A percentile compares a stretch with the other conserved stretches of the same genome.
These are phyloP conservation scores for Empidonax traillii DNA, from an alignment of 2,113 vertebrate species.

Conservation along the genomic window DNA sequence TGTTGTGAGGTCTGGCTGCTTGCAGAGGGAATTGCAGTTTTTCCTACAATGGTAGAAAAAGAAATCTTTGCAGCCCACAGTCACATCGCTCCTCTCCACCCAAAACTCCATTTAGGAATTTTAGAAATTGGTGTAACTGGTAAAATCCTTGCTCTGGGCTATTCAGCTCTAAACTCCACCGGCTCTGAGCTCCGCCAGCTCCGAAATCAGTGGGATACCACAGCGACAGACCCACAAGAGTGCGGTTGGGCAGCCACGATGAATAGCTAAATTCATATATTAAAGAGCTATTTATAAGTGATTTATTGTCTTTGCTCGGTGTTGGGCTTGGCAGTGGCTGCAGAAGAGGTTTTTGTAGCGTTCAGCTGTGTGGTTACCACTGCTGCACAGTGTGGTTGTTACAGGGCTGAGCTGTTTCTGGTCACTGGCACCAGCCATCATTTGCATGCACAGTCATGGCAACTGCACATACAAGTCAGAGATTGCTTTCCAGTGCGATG, in stretches of 20 bases:
- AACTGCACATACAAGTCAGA: not conserved
- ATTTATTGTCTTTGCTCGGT: not conserved
- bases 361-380: not conserved
- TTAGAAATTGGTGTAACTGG: not conserved
- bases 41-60: not conserved
- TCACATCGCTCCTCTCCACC: not conserved
- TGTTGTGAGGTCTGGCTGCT: fast-evolving
- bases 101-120: not conserved
- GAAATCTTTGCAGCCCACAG: not conserved
- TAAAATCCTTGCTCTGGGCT: not conserved
- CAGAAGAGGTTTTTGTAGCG: not conserved
- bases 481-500: fast-evolving
- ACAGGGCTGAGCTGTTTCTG: not conserved
- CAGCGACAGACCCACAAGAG: not conserved
- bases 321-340: slow-evolving; percentile 1
- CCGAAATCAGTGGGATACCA: not conserved
- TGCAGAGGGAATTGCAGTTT: not conserved
- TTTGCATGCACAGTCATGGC: not conserved
- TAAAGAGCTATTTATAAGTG: not conserved
- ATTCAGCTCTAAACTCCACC: not conserved
- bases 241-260: not conserved
- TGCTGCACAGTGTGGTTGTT: not conserved
- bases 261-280: fast-evolving
- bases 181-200: not conserved
- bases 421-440: fast-evolving